These are phyloP conservation scores for Philereme transversata DNA, from an alignment of 2,888 invertebrate genomes.

Conservation along the genomic window DNA sequence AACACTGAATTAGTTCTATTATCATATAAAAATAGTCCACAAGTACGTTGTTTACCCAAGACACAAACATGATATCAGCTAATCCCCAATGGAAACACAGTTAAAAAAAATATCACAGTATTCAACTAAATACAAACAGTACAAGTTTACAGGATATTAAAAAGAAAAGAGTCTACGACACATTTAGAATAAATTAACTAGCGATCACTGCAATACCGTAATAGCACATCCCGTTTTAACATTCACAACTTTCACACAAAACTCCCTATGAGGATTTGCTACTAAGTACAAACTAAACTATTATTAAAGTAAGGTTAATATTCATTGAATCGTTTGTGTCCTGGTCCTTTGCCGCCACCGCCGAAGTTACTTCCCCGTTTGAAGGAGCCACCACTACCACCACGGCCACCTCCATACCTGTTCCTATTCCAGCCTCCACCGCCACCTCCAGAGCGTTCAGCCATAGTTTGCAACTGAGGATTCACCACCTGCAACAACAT, in stretches of 20 bases:
- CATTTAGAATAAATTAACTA: slow-evolving; percentile 52
- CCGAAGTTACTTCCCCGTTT: slow-evolving; percentile 76
- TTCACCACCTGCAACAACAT: slow-evolving; percentile 87
- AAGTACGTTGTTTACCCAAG: slow-evolving; percentile 20
- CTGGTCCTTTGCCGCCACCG: slow-evolving; percentile 68
- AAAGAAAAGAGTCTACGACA: slow-evolving; percentile 36
- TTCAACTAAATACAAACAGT: slow-evolving; percentile 53
- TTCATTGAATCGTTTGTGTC: slow-evolving; percentile 75
- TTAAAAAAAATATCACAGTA: slow-evolving; percentile 77
- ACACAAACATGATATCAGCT: slow-evolving; percentile 46
- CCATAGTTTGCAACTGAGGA: slow-evolving; percentile 93
- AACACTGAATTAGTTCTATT: slow-evolving; percentile 37
- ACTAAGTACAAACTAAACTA: slow-evolving; percentile 31
- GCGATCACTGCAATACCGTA: slow-evolving; percentile 54
- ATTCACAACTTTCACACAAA: slow-evolving; percentile 54
- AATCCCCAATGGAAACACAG: slow-evolving; percentile 71
- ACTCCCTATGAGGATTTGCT: slow-evolving; percentile 69
- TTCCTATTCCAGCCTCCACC: slow-evolving; percentile 84
- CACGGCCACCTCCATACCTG: slow-evolving; percentile 74
- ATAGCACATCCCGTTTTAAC: slow-evolving; percentile 46
- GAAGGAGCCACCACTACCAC: slow-evolving; percentile 76
- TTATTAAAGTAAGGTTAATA: slow-evolving; percentile 58
- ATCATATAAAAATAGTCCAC: slow-evolving; percentile 33
- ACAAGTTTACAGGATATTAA: slow-evolving; percentile 26
- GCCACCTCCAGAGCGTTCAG: slow-evolving; percentile 86